These are phyloP conservation scores for Lithophane socia DNA, from an alignment of 2,888 invertebrate genomes.

Conservation along the genomic window DNA sequence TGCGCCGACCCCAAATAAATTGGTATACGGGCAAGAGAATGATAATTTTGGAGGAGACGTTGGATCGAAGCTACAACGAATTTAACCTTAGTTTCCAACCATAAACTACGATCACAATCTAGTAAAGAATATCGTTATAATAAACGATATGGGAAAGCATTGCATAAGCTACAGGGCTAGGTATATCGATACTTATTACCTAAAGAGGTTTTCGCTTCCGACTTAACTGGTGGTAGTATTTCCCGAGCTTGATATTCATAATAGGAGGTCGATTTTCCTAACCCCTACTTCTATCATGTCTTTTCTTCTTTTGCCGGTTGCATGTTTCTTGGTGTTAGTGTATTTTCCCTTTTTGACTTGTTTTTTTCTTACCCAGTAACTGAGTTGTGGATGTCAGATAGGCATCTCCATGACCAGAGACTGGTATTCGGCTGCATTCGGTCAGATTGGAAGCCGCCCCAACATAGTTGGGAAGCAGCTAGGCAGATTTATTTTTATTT, in stretches of 20 bases:
- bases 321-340: background rate
- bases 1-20: no score
- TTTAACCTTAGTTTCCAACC: background rate
- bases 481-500: no score
- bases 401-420: no score
- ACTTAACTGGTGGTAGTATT: background rate
- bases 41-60: no score
- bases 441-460: no score
- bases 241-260: background rate
- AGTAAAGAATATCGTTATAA: slow-evolving; percentile 7
- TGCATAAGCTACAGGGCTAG: slow-evolving; percentile 13
- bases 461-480: no score
- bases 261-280: slow-evolving; percentile 6
- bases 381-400: no score
- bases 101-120: slow-evolving; percentile 13
- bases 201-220: slow-evolving; percentile 31
- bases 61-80: background rate
- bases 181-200: slow-evolving; percentile 23
- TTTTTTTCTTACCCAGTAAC: no score
- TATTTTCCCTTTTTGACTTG: no score
- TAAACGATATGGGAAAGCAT: slow-evolving; percentile 20
- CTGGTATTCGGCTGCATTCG: no score
- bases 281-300: background rate
- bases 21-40: no score
- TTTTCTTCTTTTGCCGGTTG: background rate